Base-by-base conservation (phyloP, 2,113 vertebrate genomes). In the Scortum barcoo region DNA sequence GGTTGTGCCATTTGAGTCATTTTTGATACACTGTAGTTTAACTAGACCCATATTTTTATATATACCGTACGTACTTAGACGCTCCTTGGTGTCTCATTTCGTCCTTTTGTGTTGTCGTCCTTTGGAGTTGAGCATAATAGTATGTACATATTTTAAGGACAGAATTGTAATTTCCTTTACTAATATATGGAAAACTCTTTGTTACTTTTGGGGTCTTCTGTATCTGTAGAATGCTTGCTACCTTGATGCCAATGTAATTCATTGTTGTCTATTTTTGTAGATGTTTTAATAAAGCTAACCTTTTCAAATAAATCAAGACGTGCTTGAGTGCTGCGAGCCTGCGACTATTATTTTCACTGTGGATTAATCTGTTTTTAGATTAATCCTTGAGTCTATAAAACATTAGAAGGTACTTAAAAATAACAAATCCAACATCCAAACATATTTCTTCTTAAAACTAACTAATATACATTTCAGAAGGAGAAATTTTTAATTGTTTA, bases 251-350 rank as follows among this genome's bases (percentile, higher is more conserved):
- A 79, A 88, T 90, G 90, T 90, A 80, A 88, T 91, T 92, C 87
- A 77, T 80, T 78, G 90, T 91, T 78, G 92, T 94, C 88, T 94
- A 93, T 95, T 95, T 96, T 96, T 96, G 91, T 95, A 95, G 94
- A 93, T 93, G 93, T 93, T 95, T 95, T 92, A 95, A 95, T 95
- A 96, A 95, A 95, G 85, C 88, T 87, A 94, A 92, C 24, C 91
- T 93, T 95, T 96, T 93, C 90, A 89, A 92, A 90, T 87, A 93
- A 85, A 62, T 40, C 4, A 12, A 24, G 12, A 19, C n/a, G 22
- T 63, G 66, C 9, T 42, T 4, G 2, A 1, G 20, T 24, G 44
- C 44, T 78, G 10, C 7, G 20, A 53, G 33, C 33, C 24, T 17
- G 33, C 33, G 5, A 26, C 7, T 5, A 36, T 61, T 50, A 11